These are phyloP conservation scores for Tautogolabrus adspersus DNA, from an alignment of 2,113 vertebrate species.

Conservation along the genomic window DNA sequence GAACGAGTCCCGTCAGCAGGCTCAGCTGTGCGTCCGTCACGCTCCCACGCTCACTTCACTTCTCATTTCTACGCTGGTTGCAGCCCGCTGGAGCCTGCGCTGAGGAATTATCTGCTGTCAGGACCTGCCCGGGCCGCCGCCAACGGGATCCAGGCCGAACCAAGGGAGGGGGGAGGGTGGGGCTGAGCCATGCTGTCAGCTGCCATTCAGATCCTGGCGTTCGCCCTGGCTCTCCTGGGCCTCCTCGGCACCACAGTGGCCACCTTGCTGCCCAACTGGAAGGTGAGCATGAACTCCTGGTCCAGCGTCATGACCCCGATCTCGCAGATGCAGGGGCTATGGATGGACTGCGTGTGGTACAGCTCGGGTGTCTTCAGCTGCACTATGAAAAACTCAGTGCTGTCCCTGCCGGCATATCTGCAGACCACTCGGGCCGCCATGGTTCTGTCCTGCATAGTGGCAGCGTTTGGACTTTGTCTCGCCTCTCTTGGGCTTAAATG, in stretches of 20 bases:
- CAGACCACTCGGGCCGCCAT: slow-evolving; percentile 89
- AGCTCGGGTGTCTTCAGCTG: slow-evolving; percentile 96
- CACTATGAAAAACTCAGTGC: slow-evolving; percentile 87
- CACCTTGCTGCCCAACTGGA: slow-evolving; percentile 94
- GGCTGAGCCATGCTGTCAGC: slow-evolving; percentile 84
- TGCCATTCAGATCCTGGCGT: slow-evolving; percentile 92
- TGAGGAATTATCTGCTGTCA: slow-evolving; percentile 70
- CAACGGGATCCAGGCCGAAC: too few relatives aligned
- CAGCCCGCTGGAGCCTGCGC: slow-evolving; percentile 76
- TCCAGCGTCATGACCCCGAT: slow-evolving; percentile 89
- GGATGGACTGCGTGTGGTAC: slow-evolving; percentile 98
- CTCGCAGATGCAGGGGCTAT: slow-evolving; percentile 92
- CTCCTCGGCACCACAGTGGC: slow-evolving; percentile 87
- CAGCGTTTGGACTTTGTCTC: slow-evolving; percentile 87
- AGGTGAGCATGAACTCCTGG: slow-evolving; percentile 86
- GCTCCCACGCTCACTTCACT: slow-evolving; percentile 76
- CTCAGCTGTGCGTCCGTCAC: slow-evolving; percentile 83
- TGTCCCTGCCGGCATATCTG: slow-evolving; percentile 88
- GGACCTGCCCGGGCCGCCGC: slow-evolving; percentile 54
- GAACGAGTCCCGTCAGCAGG: slow-evolving; percentile 47
- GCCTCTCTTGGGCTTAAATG: slow-evolving; percentile 92
- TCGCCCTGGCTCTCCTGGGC: slow-evolving; percentile 89
- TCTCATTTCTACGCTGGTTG: slow-evolving; percentile 68
- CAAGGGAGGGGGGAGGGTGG: neutral
- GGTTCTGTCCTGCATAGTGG: slow-evolving; percentile 90